Evolutionary conservation across 2,888 invertebrate species (phyloP), one percentile per base, ranked within the genome.

Genomic region (Drosophila nr. perissopoda): DNA sequence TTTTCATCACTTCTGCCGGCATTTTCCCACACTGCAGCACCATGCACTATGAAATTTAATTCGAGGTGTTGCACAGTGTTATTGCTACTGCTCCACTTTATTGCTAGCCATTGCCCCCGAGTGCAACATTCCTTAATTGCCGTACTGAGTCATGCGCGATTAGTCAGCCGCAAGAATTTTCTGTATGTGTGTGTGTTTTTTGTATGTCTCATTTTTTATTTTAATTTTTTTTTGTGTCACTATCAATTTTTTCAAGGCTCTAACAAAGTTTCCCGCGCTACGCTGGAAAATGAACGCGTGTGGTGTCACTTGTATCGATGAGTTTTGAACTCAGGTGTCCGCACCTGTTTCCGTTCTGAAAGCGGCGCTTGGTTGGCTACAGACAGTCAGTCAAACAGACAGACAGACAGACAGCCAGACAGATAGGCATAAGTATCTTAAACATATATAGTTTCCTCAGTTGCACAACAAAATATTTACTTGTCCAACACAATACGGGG

Each of bases 321-420:
- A 38, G 16, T 38, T 36, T 54, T n/a, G 7, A 21, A 34, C 48
- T 42, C 72, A 66, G 33, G 52, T 34, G 48, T 51, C 51, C 27
- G 81, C 84, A 84, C 88, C 84, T 84, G 84, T 86, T 84, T 84
- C 84, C 88, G 88, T 83, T 54, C 46, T 38, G 40, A 21, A 64
- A 46, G 56, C 70, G 70, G 73, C 79, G 79, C 79, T 72, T 77
- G 62, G 56, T 51, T 62, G 61, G 48, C 63, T 72, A 60, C 56
- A 42, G 48, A 16, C 18, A 51, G 27, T 7, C 67, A 61, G 56
- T 46, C 46, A 51, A 18, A 2, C 3, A 27, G 27, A 54, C 38
- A 54, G 53, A 25, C 25, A 48, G 16, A 0, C n/a, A 42, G 42
- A 11, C 42, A 21, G 21, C 4, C 48, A 49, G 18, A 27, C 18